Evolutionary conservation across 30 jellyfish, hydroid and myxozoan species (phyloP), one percentile per base, ranked within the genome.

Genomic region (Phacellophora camtschatica): DNA sequence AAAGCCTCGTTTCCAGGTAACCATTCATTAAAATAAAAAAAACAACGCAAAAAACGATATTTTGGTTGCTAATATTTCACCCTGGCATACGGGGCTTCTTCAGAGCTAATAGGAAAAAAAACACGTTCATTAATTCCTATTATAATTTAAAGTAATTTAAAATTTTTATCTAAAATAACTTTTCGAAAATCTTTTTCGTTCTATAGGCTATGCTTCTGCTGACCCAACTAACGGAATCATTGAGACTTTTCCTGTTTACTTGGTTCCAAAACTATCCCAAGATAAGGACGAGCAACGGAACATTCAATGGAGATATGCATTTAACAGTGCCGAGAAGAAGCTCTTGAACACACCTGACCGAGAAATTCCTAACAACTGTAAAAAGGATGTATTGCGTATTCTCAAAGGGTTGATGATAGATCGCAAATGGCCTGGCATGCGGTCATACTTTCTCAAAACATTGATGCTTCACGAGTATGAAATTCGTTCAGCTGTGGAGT

Each of bases 381-480:
- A 63, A 11, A 66, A 51, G 32, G 49, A 66, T 37, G 81, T 66
- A 6, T 37, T 66, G 8, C 81, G 81, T 32, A 42, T 66, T 18
- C 63, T 66, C 22, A 66, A 66, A 18, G 81, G 81, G 12, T 42
- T 66, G 23, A 34, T 66, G 28, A 23, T 3, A 13, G 81, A 66
- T 29, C 66, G 35, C 37, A 66, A 66, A 37, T 66, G 81, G 81
- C 65, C 62, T 13, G 81, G 64, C 2, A 16, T 66, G 42, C 35
- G 58, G 49, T 31, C 81, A 25, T 66, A 66, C 63, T 51, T 33
- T 51, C 45, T 66, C 61, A 66, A 66, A 37, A 66, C 81, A 4
- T 28, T 66, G 28, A 20, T 66, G 81, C 81, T 66, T 13, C 63
- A 66, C 24, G 81, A 66, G 39, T 29, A 34, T 29, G 81, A 66